phyloP scores from a whole-genome alignment of 2,888 invertebrate species.

The Caenorhabditis imperialis region DNA sequence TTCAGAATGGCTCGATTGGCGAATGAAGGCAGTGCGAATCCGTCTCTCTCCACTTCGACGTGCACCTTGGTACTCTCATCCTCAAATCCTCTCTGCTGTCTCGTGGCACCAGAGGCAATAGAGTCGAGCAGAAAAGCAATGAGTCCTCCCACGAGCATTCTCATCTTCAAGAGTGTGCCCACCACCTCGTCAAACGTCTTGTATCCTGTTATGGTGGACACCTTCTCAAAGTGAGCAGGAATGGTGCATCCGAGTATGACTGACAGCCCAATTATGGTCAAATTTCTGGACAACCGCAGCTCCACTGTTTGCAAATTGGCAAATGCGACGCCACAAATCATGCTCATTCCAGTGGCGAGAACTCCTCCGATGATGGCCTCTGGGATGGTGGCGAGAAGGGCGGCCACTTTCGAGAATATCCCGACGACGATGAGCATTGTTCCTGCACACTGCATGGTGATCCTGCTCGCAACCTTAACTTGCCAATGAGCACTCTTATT shows the following conservation, averaged over 20 bases:
- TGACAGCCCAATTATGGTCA: slow-evolving; percentile 56
- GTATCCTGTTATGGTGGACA: slow-evolving; percentile 41
- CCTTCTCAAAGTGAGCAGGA: slow-evolving; percentile 59
- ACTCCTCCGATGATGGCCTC: slow-evolving; percentile 68
- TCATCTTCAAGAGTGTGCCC: slow-evolving; percentile 69
- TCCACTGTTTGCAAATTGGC: slow-evolving; percentile 62
- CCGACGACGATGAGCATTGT: slow-evolving; percentile 50
- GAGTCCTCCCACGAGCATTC: slow-evolving; percentile 79
- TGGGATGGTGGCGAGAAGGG: slow-evolving; percentile 53
- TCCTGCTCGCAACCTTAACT: slow-evolving; percentile 64
- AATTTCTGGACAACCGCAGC: slow-evolving; percentile 56
- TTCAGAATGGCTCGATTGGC: slow-evolving; percentile 32
- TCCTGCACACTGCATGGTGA: slow-evolving; percentile 72
- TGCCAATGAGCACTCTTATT: not conserved
- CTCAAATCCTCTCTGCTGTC: slow-evolving; percentile 60
- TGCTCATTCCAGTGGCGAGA: slow-evolving; percentile 69
- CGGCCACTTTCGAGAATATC: slow-evolving; percentile 64
- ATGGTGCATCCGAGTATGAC: slow-evolving; percentile 66
- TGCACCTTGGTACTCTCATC: not conserved
- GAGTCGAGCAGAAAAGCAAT: slow-evolving; percentile 80
- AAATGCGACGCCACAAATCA: slow-evolving; percentile 71
- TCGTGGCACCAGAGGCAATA: slow-evolving; percentile 64
- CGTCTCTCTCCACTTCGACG: slow-evolving; percentile 15
- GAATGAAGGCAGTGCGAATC: slow-evolving; percentile 30
- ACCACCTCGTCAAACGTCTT: slow-evolving; percentile 63